phyloP scores from a whole-genome alignment of 2,888 invertebrate species.

The Molanna angustata region DNA sequence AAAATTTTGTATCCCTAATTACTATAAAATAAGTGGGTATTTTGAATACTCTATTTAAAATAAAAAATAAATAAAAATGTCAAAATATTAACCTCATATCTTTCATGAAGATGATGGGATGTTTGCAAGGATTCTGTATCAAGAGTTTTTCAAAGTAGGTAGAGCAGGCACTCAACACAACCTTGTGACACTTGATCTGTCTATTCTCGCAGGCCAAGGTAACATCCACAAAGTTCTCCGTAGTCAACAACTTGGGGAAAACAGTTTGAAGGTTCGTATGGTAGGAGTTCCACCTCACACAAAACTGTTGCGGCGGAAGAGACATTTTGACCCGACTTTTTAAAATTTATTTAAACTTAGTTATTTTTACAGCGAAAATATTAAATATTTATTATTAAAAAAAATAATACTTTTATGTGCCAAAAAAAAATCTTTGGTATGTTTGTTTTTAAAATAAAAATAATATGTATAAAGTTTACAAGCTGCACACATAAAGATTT shows the following conservation, averaged over 20 bases:
- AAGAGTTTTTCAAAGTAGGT: conserved; percentile 78
- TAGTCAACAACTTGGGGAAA: conserved; percentile 70
- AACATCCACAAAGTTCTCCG: conserved; percentile 85
- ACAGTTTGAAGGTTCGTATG: conserved; percentile 77
- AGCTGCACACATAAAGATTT: no score
- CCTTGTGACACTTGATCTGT: conserved; percentile 82
- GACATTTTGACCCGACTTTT: conserved; percentile 45
- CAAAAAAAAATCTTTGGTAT: no score
- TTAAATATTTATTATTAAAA: no score
- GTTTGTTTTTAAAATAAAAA: no score
- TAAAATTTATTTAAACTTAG: no score
- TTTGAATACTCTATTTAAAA: no score
- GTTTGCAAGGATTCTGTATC: conserved; percentile 81
- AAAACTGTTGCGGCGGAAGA: conserved; percentile 63
- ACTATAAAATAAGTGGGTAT: no score
- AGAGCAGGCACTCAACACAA: conserved; percentile 82
- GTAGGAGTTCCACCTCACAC: conserved; percentile 80
- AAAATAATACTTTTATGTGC: no score
- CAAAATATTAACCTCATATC: conserved; percentile 75
- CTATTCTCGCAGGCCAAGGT: conserved; percentile 85
- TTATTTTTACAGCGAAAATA: no score
- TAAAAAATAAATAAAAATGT: no score
- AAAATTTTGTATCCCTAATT: no score
- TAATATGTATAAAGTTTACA: no score
- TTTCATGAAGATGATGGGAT: conserved; percentile 80